phyloP scores from a whole-genome alignment of 2,113 vertebrate species.

The Pteruthius melanotis region DNA sequence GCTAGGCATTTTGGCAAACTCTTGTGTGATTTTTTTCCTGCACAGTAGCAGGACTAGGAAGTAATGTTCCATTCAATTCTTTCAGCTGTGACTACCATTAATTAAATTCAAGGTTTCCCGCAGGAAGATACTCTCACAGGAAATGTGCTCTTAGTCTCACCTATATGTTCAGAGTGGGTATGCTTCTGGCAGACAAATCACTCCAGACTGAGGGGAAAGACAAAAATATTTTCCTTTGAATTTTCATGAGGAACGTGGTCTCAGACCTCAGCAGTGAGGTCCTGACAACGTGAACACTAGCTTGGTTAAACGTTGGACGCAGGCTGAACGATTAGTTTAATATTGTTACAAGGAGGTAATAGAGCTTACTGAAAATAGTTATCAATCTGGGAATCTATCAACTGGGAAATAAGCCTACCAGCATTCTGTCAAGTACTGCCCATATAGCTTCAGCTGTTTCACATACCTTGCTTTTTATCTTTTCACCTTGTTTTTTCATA shows the following conservation, averaged over 20 bases:
- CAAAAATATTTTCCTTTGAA: neutral
- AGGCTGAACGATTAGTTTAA: neutral
- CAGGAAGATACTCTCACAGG: slow-evolving; percentile 48
- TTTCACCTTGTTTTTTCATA: neutral
- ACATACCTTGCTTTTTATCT: neutral
- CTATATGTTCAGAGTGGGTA: neutral
- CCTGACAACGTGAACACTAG: neutral
- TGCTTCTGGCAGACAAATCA: neutral
- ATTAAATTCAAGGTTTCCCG: slow-evolving; percentile 52
- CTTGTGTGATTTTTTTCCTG: neutral
- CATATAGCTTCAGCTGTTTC: neutral
- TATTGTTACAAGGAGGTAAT: neutral
- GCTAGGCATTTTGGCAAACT: slow-evolving; percentile 22
- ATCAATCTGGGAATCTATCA: neutral
- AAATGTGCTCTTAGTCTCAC: slow-evolving; percentile 33
- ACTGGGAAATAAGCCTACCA: neutral
- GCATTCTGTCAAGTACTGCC: neutral
- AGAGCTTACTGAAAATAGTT: neutral
- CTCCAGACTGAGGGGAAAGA: neutral
- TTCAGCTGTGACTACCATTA: slow-evolving; percentile 43
- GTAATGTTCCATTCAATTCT: slow-evolving; percentile 38
- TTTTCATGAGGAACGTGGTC: neutral
- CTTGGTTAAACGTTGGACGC: neutral
- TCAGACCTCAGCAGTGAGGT: neutral
- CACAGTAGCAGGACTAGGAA: slow-evolving; percentile 55